phyloP scores from a whole-genome alignment of 2,113 vertebrate species.

The Meriones unguiculatus region DNA sequence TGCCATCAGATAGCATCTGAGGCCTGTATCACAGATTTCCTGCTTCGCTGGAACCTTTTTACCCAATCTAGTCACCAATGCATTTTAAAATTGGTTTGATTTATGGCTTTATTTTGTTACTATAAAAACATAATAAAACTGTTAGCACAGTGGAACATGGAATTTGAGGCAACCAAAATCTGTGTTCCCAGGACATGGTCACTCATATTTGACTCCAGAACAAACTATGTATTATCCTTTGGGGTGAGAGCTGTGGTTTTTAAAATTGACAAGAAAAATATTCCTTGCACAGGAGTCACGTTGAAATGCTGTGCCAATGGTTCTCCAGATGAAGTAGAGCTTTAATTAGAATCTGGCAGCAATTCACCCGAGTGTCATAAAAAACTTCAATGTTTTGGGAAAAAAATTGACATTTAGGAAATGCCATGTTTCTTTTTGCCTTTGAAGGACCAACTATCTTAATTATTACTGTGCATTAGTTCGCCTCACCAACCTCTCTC shows the following conservation, averaged over 20 bases:
- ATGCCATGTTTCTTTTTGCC: slow-evolving; percentile 37
- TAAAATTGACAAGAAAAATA: neutral
- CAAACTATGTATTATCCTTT: neutral
- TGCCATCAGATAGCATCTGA: neutral
- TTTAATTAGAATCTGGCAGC: slow-evolving; percentile 17
- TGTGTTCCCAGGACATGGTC: neutral
- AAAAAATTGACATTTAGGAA: slow-evolving; percentile 52
- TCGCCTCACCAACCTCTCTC: neutral
- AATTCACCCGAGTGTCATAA: neutral
- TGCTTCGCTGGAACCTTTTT: neutral
- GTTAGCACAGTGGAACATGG: neutral
- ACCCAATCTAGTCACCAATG: neutral
- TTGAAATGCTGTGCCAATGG: neutral
- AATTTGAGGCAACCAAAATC: neutral
- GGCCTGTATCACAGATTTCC: neutral
- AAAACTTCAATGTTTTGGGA: slow-evolving; percentile 32
- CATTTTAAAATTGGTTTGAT: neutral
- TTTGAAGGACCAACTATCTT: slow-evolving; percentile 37
- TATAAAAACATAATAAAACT: neutral
- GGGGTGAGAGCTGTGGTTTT: neutral
- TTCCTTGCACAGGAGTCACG: neutral
- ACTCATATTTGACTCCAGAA: neutral
- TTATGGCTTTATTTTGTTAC: neutral
- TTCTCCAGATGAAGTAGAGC: neutral
- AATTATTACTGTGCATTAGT: neutral